A percentile compares a stretch with the other conserved stretches of the same genome.
Conservation (phyloP, 2,113 vertebrate species). For the Corythornis madagascariensis region DNA sequence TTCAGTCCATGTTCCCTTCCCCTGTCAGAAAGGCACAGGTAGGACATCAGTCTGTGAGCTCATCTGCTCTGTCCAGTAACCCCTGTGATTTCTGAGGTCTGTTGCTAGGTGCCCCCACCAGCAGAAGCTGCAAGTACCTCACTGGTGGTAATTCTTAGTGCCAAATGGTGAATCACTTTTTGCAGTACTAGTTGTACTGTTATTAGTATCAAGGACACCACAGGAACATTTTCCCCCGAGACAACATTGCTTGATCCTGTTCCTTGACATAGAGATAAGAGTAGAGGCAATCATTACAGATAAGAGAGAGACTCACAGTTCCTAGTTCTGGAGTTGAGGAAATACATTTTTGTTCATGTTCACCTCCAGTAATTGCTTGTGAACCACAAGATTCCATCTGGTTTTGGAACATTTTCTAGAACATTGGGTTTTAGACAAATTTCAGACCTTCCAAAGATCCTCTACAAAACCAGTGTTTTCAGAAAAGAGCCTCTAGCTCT, state of each 20-base stretch:
- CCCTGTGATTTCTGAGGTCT: not conserved
- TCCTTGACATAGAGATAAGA: not conserved
- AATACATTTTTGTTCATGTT: not conserved
- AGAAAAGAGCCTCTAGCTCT: slow-evolving; percentile 8
- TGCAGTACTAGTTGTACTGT: not conserved
- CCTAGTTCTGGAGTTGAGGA: not conserved
- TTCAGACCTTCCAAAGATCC: not conserved
- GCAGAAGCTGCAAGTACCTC: not conserved
- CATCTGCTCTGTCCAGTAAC: accelerated
- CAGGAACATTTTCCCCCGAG: not conserved
- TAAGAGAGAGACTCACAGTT: not conserved
- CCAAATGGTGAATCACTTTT: not conserved
- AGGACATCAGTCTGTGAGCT: not conserved
- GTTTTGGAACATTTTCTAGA: not conserved
- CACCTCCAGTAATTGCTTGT: not conserved
- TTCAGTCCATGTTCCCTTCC: not conserved
- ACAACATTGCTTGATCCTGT: not conserved
- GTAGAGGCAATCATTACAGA: not conserved
- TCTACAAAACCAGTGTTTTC: not conserved
- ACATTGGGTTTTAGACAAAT: not conserved
- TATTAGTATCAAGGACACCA: not conserved
- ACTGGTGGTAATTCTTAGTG: not conserved
- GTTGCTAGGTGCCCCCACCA: not conserved
- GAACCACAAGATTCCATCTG: not conserved
- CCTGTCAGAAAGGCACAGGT: not conserved